Evolutionary conservation across 2,797 vertebrate species (phyloP).

Genomic region (Gallinago stenura): DNA sequence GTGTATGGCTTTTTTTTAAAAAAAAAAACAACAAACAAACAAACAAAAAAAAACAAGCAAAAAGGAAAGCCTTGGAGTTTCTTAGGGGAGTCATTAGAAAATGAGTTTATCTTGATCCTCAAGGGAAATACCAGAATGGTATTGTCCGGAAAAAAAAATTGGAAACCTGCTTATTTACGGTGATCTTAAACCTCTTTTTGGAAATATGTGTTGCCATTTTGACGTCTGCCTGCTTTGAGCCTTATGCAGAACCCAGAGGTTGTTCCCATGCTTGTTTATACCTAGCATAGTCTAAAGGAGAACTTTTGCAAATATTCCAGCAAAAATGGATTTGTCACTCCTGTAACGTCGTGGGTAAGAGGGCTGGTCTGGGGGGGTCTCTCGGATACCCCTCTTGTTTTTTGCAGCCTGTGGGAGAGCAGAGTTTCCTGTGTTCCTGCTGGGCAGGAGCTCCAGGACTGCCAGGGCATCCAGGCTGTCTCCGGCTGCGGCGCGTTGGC

Average conservation of each 20-base stretch:
- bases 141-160: not conserved
- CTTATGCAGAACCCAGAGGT: not conserved
- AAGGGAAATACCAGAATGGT: not conserved
- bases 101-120: not conserved
- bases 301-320: not conserved
- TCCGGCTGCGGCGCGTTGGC: fast-evolving
- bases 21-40: too few species aligned
- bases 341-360: not conserved
- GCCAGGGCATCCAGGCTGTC: fast-evolving
- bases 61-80: not conserved
- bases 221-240: not conserved
- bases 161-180: not conserved
- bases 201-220: not conserved
- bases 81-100: not conserved
- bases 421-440: not conserved
- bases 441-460: not conserved
- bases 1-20: not conserved
- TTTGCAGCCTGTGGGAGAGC: not conserved
- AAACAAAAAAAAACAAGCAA: too few species aligned
- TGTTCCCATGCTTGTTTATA: not conserved
- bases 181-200: not conserved
- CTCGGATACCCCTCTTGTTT: fast-evolving
- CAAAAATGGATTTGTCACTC: not conserved
- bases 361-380: not conserved
- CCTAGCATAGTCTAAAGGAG: not conserved